Evolutionary conservation across 2,888 invertebrate species (phyloP), one percentile per base, ranked within the genome.

Genomic region (Lycophotia porphyrea): DNA sequence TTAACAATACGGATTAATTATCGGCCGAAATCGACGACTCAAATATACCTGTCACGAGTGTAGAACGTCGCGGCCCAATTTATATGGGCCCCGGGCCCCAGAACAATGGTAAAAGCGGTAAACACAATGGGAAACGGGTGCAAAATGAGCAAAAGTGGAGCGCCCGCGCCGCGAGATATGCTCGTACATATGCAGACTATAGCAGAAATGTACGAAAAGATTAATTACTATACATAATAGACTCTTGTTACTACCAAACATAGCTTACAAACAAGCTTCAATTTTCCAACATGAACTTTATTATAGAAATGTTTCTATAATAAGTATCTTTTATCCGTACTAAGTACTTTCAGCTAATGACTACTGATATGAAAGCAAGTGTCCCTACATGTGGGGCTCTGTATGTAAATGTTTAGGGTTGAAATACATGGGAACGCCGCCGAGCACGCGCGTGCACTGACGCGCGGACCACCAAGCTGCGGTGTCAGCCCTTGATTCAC

Each of bases 1-100:
- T 94, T 94, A 93, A 95, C 96, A 96, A 95, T 95, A 95, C 94
- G 94, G 96, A 96, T 96, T 96, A 96, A 96, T 96, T 96, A 96
- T 96, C 95, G 95, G 92, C 92, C 92, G 92, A 96, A 96, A 95
- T 94, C 95, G 95, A 93, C 93, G 93, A 95, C 93, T 96, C 96
- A 96, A 96, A 96, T 96, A 96, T 96, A 96, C 96, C 96, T 96
- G 96, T 96, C 96, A 95, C 92, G 91, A 92, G 88, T 93, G 94
- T 92, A 93, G 92, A 93, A 93, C 93, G 95, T 93, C 93, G 94
- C 92, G 91, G 91, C 88, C 94, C 95, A 95, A 96, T 96, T 96
- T 96, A 96, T 96, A 95, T 93, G 93, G 94, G 89, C 90, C 89
- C 88, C 89, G 94, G 92, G 94, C 88, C 90, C 89, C 88, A 88